Conservation (phyloP, 1,140 invertebrate genomes). For the Nymphalis io region DNA sequence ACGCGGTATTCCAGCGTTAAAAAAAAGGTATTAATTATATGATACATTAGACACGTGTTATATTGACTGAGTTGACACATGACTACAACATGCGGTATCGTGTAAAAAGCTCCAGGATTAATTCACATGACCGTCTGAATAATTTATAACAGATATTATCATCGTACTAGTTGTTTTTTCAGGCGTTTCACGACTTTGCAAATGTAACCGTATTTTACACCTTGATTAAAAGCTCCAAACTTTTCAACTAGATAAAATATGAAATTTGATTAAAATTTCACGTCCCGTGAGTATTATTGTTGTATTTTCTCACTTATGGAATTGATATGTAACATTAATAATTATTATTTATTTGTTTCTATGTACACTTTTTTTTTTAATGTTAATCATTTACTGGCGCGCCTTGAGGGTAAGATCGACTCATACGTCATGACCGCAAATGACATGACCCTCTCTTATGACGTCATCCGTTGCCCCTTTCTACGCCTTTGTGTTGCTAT, state of each 20-base stretch:
- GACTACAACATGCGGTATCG: conserved; percentile 25
- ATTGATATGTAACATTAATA: no score
- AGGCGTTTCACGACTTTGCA: background rate
- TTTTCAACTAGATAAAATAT: background rate
- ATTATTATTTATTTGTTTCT: no score
- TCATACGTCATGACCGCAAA: no score
- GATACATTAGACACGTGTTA: background rate
- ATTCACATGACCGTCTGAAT: conserved; percentile 32
- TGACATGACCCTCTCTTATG: no score
- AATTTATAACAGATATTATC: conserved; percentile 33
- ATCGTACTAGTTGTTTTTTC: conserved; percentile 25
- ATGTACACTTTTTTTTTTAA: background rate
- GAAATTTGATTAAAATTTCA: background rate
- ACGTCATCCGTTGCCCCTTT: no score
- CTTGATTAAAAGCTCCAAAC: background rate
- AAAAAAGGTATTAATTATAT: no score
- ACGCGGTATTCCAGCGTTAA: no score
- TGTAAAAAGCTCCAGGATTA: conserved; percentile 31
- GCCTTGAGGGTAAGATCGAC: no score
- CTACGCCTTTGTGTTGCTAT: no score
- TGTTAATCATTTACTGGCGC: no score
- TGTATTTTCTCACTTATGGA: no score
- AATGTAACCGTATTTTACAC: conserved; percentile 10
- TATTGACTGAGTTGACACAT: background rate
- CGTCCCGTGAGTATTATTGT: background rate